Percentiles rank a stretch among this genome's conserved stretches.
phyloP scores from a whole-genome alignment of 2,888 invertebrate species.

The Apoda limacodes region DNA sequence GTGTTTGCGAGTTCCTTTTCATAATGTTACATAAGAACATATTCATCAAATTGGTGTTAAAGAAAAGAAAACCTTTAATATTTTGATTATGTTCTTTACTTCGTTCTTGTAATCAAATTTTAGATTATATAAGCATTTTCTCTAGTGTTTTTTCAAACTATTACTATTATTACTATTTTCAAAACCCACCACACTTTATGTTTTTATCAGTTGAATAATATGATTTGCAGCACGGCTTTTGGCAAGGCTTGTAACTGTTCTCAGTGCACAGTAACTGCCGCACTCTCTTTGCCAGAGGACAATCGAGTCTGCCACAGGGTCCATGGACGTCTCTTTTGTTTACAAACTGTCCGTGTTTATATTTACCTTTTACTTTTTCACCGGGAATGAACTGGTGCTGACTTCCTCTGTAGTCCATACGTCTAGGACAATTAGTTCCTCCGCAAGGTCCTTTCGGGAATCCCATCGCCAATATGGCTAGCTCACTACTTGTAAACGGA shows the following conservation, averaged over 20 bases:
- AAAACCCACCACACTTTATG: no score
- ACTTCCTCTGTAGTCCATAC: slow-evolving; percentile 57
- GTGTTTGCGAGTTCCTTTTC: no score
- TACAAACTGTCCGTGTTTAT: slow-evolving; percentile 53
- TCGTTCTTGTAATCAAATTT: no score
- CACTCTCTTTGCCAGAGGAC: slow-evolving; percentile 56
- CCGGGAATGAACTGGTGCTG: slow-evolving; percentile 58
- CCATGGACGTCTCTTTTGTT: slow-evolving; percentile 60
- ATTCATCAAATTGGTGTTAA: no score
- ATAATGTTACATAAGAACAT: no score
- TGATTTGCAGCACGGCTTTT: slow-evolving; percentile 50
- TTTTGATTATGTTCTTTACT: no score
- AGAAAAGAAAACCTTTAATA: no score
- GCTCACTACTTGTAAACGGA: slow-evolving; percentile 48
- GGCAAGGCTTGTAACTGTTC: slow-evolving; percentile 53
- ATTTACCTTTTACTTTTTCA: slow-evolving; percentile 48
- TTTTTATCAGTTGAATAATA: no score
- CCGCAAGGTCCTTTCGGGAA: slow-evolving; percentile 63
- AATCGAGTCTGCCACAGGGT: slow-evolving; percentile 57
- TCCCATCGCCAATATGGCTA: slow-evolving; percentile 59
- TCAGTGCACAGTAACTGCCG: slow-evolving; percentile 45
- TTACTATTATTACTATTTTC: no score
- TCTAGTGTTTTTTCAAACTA: no score
- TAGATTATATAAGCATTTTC: no score
- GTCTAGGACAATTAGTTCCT: slow-evolving; percentile 55